phyloP scores from a whole-genome alignment of 2,888 invertebrate species.

The Ommatoiulus sabulosus region DNA sequence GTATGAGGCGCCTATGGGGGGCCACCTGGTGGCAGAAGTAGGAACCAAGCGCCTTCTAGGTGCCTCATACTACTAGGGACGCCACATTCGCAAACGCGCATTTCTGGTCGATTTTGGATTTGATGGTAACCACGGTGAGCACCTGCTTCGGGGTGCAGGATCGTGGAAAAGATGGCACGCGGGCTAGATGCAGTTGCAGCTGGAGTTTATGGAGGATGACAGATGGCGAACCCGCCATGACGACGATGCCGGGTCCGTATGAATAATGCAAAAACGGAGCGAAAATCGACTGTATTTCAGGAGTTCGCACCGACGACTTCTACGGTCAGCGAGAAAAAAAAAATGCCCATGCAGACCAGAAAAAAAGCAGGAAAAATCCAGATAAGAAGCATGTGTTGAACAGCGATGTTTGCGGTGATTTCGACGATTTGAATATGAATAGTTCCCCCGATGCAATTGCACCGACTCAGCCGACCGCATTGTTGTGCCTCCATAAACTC shows the following conservation, averaged over 20 bases:
- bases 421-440: conserved; percentile 23
- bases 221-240: neutral
- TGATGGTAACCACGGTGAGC: neutral
- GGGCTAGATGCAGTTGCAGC: conserved; percentile 21
- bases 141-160: neutral
- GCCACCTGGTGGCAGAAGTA: no score
- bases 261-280: conserved; percentile 22
- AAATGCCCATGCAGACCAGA: neutral
- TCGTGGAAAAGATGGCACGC: neutral
- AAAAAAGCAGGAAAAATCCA: neutral
- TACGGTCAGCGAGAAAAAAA: neutral
- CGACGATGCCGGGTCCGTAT: neutral
- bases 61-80: neutral
- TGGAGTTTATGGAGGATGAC: conserved; percentile 20
- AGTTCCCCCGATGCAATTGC: neutral
- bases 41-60: no score
- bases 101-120: neutral
- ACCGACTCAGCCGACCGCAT: neutral
- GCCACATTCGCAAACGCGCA: neutral
- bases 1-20: no score
- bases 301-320: neutral
- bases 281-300: neutral
- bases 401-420: conserved; percentile 29
- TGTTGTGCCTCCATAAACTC: conserved; percentile 16
- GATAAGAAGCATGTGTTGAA: conserved; percentile 19